Base-by-base conservation (phyloP, 1,140 invertebrate species). In the Magallana angulata region DNA sequence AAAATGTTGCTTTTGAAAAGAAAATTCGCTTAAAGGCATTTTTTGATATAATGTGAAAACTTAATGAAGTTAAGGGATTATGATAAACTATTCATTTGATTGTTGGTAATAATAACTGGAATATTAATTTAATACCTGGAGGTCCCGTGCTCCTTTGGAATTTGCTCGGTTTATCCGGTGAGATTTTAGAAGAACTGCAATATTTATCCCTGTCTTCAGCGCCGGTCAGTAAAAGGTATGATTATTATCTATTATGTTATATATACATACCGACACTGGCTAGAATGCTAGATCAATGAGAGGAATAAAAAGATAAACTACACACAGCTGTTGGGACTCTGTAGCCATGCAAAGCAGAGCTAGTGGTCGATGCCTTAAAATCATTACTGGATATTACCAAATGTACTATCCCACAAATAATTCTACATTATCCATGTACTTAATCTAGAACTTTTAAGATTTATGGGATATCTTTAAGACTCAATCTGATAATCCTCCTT, bases 241-340 rank as follows among this genome's bases (percentile, higher is more conserved):
- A 30, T 1, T 76, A 76, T 76, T 76, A 76, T 76, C 68, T 76
- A 76, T 76, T 11, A 76, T 76, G 68, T 76, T 76, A 30, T 76
- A 76, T 76, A 76, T 76, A 76, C 68, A 76, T 76, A 30, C 68
- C 68, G 68, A 76, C 68, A 76, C 68, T 30, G 68, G 68, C 68
- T 30, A 76, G 12, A 30, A 30, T 24, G 36, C 9, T 4, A 12
- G 68, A 76, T 76, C 68, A 76, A 76, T 76, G 36, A 11, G 18
- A 30, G 18, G 68, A 76, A 62, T 2, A 68, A 48, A 48, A 48
- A 68, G 36, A 76, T 12, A 76, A 76, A 76, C 36, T 76, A 76
- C 7, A 76, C 68, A 12, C 68, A 76, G 68, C 24, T 76, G 68
- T 8, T 11, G 68, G 24, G 60, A 18, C 16, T 18, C 16, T n/a